These are phyloP conservation scores for Nemoura dubitans DNA, from an alignment of 2,888 invertebrate species.

Conservation along the genomic window DNA sequence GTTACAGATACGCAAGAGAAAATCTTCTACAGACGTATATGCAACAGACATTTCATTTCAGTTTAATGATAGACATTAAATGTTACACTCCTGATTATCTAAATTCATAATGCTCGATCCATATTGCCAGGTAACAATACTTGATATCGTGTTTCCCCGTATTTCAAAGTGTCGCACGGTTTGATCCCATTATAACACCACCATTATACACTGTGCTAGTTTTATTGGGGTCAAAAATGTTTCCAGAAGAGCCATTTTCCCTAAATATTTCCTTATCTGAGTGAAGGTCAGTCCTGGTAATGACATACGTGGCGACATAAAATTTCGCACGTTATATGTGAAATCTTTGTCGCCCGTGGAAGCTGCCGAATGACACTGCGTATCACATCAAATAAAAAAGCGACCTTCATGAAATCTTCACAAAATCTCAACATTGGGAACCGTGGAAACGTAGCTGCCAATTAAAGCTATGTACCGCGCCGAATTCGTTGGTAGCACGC, in stretches of 20 bases:
- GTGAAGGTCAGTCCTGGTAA: not conserved
- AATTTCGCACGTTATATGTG: not conserved
- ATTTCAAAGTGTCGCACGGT: too few relatives aligned
- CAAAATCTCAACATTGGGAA: not conserved
- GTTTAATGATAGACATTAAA: too few relatives aligned
- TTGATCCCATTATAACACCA: too few relatives aligned
- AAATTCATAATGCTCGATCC: too few relatives aligned
- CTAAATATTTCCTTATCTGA: not conserved
- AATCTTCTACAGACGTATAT: not conserved
- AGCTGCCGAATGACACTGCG: not conserved
- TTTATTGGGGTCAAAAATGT: not conserved
- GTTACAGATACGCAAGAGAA: not conserved
- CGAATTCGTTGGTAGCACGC: too few relatives aligned
- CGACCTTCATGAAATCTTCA: not conserved
- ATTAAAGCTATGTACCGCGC: too few relatives aligned
- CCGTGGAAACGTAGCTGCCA: not conserved
- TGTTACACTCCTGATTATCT: too few relatives aligned
- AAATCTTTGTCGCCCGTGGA: not conserved
- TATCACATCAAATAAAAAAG: not conserved
- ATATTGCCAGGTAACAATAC: too few relatives aligned
- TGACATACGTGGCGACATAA: not conserved
- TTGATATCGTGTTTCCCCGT: too few relatives aligned
- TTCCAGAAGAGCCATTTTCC: too few relatives aligned
- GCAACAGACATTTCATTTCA: too few relatives aligned
- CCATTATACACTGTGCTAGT: not conserved